Conservation (phyloP, 2,888 invertebrate species). For the Pollenia griseotomentosa region DNA sequence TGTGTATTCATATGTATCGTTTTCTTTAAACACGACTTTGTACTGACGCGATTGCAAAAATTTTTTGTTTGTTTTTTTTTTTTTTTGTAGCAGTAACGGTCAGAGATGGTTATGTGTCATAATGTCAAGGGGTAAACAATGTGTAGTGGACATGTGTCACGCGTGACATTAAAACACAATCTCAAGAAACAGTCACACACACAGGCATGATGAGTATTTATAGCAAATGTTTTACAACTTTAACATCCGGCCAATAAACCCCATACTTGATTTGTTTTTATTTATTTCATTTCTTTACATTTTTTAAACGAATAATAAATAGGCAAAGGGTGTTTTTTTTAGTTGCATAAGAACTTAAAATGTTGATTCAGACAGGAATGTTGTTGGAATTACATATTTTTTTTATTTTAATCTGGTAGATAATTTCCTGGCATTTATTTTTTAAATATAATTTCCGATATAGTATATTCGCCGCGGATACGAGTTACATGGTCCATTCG, state of each 20-base stretch:
- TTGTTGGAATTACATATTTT: too few relatives aligned
- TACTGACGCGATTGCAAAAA: slow-evolving; percentile 14
- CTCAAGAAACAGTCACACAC: not conserved
- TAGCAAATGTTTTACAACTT: slow-evolving; percentile 21
- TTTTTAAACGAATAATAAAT: slow-evolving; percentile 60
- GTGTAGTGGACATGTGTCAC: slow-evolving; percentile 44
- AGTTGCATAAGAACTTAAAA: too few relatives aligned
- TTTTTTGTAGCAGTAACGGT: slow-evolving; percentile 42
- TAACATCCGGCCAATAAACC: slow-evolving; percentile 61
- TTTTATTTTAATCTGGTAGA: too few relatives aligned
- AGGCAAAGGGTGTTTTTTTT: not conserved
- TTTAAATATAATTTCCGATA: too few relatives aligned
- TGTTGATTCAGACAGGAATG: too few relatives aligned
- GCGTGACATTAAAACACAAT: slow-evolving; percentile 53
- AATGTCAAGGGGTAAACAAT: slow-evolving; percentile 61
- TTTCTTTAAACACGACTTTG: slow-evolving; percentile 51
- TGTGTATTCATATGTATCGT: slow-evolving; percentile 43
- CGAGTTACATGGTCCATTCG: too few relatives aligned
- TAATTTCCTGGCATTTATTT: too few relatives aligned
- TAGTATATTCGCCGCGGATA: too few relatives aligned
- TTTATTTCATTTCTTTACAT: slow-evolving; percentile 16
- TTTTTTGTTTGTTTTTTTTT: slow-evolving; percentile 10
- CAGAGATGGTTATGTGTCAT: slow-evolving; percentile 48
- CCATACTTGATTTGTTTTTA: slow-evolving; percentile 21
- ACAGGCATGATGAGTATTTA: not conserved